Base-by-base conservation (phyloP, 2,888 invertebrate genomes). In the Opisthograptis luteolata region DNA sequence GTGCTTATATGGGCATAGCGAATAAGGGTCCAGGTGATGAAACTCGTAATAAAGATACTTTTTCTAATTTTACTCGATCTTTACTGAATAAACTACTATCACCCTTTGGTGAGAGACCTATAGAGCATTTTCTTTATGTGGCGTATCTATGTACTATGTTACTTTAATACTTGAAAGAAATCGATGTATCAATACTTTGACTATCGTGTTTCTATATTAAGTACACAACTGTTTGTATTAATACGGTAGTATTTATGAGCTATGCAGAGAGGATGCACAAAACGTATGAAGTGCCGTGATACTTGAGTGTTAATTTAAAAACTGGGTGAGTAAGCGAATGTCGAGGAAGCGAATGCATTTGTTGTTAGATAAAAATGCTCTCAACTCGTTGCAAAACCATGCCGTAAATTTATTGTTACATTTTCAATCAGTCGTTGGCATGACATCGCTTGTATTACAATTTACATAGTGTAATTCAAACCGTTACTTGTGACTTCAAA, bases 361-460 rank as follows among this genome's bases (percentile, higher is more conserved):
- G 58, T 72, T 76, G 87, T 87, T 86, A 86, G 79, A 70, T 69
- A 74, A 81, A 76, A 76, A 81, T 78, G 78, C 79, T 76, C 45
- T 70, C 70, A 72, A 69, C n/a, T 28, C 15, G 9, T 70, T 64
- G 64, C 71, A 83, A 81, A 83, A 85, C 81, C 87, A 87, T 86
- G 85, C 87, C 83, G 86, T 84, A 87, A 41, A 73, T 41, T 58
- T 56, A 69, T 31, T 55, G 53, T 54, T 58, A 55, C 12, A 17
- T 36, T 28, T 27, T 13, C 8, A 22, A 31, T 44, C 42, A 37
- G 30, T 48, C 68, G 84, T 87, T 87, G 88, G 88, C 85, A 85
- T 87, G 87, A 88, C 88, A 87, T 87, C 85, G 85, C 76, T 72
- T 54, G 34, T 44, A 41, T 39, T 50, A 49, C 32, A 39, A 30